Evolutionary conservation across 2,888 invertebrate genomes (phyloP).

Genomic region (Erannis defoliaria): DNA sequence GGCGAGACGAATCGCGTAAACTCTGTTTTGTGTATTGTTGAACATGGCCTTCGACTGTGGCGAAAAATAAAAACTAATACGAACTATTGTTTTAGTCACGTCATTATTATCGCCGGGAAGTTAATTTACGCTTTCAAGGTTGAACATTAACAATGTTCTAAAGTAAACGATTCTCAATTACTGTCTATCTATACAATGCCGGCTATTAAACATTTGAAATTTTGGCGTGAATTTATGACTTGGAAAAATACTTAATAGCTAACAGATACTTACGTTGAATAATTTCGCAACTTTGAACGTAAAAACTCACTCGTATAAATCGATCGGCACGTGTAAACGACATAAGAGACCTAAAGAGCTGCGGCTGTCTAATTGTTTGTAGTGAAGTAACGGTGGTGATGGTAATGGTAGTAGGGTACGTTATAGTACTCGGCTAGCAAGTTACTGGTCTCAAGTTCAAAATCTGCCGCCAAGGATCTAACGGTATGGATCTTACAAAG

Average conservation of each 20-base stretch:
- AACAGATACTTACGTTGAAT: background rate
- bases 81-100: constrained; percentile 83
- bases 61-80: constrained; percentile 84
- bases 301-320: background rate
- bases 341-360: background rate
- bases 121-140: constrained; percentile 80
- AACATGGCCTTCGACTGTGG: constrained; percentile 73
- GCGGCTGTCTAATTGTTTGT: background rate
- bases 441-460: too few relatives aligned
- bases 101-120: constrained; percentile 83
- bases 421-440: too few relatives aligned
- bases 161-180: constrained; percentile 47
- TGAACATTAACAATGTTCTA: constrained; percentile 66
- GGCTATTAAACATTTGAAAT: constrained; percentile 22
- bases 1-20: constrained; percentile 79
- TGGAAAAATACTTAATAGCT: constrained; percentile 3
- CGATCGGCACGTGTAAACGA: background rate
- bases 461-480: too few relatives aligned
- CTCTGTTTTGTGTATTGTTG: constrained; percentile 83
- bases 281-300: background rate
- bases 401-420: too few relatives aligned
- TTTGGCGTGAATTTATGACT: constrained; percentile 22
- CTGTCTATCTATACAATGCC: constrained; percentile 37
- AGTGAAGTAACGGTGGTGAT: background rate
- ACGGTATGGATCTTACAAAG: too few relatives aligned